Evolutionary conservation across 2,113 vertebrate genomes (phyloP).

Genomic region (Lampris incognitus): DNA sequence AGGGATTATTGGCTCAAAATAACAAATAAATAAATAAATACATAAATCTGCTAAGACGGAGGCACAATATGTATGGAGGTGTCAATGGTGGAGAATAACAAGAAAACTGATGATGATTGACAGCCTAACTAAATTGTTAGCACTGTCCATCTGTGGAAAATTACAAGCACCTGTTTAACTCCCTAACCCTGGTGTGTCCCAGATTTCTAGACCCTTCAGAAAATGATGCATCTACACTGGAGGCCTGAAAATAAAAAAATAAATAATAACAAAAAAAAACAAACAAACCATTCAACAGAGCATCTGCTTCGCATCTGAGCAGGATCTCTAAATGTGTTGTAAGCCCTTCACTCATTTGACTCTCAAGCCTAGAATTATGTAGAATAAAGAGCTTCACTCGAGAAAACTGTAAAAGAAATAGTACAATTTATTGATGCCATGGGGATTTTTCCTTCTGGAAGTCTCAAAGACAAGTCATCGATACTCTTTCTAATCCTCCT

Average conservation of each 20-base stretch:
- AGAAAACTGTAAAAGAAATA: constrained; percentile 16
- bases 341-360: constrained; percentile 33
- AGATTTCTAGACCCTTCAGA: constrained; percentile 49
- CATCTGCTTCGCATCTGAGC: constrained; percentile 13
- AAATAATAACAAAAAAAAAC: neutral
- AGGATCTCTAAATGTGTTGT: constrained; percentile 24
- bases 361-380: constrained; percentile 34
- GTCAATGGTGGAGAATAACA: constrained; percentile 15
- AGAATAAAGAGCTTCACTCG: constrained; percentile 28
- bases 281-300: constrained; percentile 6
- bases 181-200: constrained; percentile 46
- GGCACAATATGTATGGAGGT: constrained; percentile 1
- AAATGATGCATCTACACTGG: constrained; percentile 30
- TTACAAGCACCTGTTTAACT: constrained; percentile 40
- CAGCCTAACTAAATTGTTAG: constrained; percentile 33
- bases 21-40: constrained; percentile 22
- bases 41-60: neutral
- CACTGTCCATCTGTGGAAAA: constrained; percentile 37
- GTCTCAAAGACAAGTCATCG: neutral
- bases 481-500: neutral
- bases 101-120: constrained; percentile 21
- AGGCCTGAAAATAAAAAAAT: constrained; percentile 46
- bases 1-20: neutral
- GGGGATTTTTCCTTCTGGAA: neutral
- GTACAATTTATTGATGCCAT: constrained; percentile 10